These are phyloP conservation scores for Hyposmocoma kahamanoa DNA, from an alignment of 1,140 invertebrate genomes.

Conservation along the genomic window DNA sequence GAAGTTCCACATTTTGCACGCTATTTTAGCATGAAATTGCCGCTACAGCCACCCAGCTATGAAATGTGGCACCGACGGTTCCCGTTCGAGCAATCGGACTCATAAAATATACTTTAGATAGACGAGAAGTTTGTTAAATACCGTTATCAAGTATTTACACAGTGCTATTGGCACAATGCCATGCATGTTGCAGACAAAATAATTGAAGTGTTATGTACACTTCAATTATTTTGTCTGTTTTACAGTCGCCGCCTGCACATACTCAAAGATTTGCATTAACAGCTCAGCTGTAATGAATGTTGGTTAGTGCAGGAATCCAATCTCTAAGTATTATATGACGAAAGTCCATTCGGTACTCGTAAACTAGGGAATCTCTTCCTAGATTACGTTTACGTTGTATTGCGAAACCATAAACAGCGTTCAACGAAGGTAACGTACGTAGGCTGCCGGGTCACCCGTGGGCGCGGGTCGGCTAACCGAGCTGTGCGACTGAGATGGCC, in stretches of 20 bases:
- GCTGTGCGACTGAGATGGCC: too few relatives aligned
- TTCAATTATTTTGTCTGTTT: constrained; percentile 1
- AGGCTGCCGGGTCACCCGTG: constrained; percentile 39
- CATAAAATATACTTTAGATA: constrained; percentile 18
- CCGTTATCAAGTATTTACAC: not conserved
- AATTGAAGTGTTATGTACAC: too few relatives aligned
- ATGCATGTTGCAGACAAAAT: too few relatives aligned
- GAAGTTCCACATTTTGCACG: constrained; percentile 40
- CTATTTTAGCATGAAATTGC: constrained; percentile 46
- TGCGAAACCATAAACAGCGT: constrained; percentile 43
- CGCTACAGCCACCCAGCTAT: constrained; percentile 20
- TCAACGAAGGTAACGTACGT: constrained; percentile 24
- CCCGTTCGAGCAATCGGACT: constrained; percentile 16
- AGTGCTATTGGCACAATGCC: constrained; percentile 36
- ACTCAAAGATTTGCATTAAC: not conserved
- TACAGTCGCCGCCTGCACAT: not conserved
- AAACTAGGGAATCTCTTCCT: constrained; percentile 45
- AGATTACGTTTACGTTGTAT: constrained; percentile 45
- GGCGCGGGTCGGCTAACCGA: constrained; percentile 28
- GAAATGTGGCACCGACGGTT: constrained; percentile 23
- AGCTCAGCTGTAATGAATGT: constrained; percentile 6
- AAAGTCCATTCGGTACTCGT: constrained; percentile 28
- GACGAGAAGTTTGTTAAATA: not conserved
- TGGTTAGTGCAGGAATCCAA: constrained; percentile 7
- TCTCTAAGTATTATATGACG: constrained; percentile 21